phyloP scores from a whole-genome alignment of 2,113 vertebrate species.

The Ceratotherium simum region DNA sequence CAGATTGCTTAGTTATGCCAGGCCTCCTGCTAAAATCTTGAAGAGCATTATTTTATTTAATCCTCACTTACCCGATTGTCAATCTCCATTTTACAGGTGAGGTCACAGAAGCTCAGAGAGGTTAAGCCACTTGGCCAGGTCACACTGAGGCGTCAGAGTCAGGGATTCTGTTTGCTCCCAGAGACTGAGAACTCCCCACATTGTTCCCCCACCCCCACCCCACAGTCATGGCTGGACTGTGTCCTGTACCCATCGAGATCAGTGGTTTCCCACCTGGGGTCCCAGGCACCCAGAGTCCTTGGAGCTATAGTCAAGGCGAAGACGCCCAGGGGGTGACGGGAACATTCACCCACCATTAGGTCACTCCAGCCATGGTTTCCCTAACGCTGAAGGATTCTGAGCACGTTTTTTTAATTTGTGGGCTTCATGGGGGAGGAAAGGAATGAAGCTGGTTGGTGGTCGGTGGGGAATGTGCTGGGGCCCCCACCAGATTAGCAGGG shows the following conservation, averaged over 20 bases:
- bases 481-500: neutral
- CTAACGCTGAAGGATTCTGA: neutral
- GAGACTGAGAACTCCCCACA: neutral
- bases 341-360: neutral
- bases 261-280: neutral
- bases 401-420: neutral
- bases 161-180: neutral
- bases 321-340: neutral
- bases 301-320: neutral
- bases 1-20: neutral
- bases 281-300: neutral
- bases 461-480: neutral
- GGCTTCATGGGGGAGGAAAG: neutral
- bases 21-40: neutral
- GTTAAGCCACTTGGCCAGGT: neutral
- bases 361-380: neutral
- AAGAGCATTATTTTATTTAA: neutral
- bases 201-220: fast-evolving
- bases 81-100: neutral
- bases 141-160: neutral
- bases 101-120: neutral
- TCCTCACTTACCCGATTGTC: neutral
- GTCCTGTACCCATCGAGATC: neutral
- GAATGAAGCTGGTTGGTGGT: neutral
- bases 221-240: neutral